Conservation (phyloP, 1,140 invertebrate genomes). For the Aphaenogaster floridana region DNA sequence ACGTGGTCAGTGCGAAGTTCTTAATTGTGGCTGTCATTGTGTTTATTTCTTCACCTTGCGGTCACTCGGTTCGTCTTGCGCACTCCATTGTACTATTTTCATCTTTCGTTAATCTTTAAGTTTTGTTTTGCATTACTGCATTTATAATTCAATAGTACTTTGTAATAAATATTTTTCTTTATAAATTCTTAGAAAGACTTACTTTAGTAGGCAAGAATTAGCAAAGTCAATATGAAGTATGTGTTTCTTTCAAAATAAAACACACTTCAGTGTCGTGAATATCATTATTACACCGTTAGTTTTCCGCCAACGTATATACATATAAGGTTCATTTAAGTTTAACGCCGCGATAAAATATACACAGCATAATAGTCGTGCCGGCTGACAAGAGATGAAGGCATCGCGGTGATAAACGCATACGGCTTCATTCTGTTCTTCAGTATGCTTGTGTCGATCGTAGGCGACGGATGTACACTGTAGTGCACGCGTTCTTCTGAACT, state of each 20-base stretch:
- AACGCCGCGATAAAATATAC: background rate
- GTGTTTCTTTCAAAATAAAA: background rate
- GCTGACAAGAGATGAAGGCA: constrained; percentile 52
- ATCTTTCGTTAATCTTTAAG: background rate
- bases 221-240: too few species aligned
- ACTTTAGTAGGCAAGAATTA: too few species aligned
- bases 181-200: background rate
- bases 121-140: background rate
- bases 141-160: background rate
- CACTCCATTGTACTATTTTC: background rate
- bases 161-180: background rate
- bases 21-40: constrained; percentile 4
- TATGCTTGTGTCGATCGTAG: constrained; percentile 75
- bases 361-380: background rate
- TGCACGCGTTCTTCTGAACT: background rate
- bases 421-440: constrained; percentile 67
- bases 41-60: background rate
- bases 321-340: background rate
- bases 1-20: constrained; percentile 16
- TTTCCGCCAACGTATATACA: background rate
- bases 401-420: constrained; percentile 60
- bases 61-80: background rate
- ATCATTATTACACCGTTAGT: background rate
- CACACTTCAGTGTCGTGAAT: background rate
- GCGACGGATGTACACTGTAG: constrained; percentile 64